phyloP scores from a whole-genome alignment of 2,797 vertebrate species.

The Helicolenus hilgendorfi region DNA sequence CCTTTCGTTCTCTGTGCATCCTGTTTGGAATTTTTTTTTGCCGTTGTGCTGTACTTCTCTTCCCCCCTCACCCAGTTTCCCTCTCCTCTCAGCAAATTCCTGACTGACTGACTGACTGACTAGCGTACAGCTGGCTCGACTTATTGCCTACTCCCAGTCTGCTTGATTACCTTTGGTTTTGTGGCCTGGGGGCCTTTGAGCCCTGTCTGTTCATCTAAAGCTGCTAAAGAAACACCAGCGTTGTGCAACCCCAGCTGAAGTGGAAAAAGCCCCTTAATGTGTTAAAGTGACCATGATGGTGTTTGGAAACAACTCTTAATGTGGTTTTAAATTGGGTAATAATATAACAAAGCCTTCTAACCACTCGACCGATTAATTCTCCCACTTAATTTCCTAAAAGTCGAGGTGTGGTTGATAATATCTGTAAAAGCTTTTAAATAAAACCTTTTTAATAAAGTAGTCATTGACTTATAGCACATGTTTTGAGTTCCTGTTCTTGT shows the following conservation, averaged over 20 bases:
- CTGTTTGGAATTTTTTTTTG: neutral
- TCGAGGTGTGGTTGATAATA: neutral
- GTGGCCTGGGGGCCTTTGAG: conserved; percentile 41
- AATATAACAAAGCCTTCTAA: neutral
- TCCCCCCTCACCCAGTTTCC: conserved; percentile 23
- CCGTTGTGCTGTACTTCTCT: neutral
- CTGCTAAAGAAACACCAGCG: conserved; percentile 32
- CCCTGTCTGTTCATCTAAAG: conserved; percentile 48
- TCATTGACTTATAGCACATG: neutral
- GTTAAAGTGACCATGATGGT: conserved; percentile 8
- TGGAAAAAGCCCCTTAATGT: conserved; percentile 28
- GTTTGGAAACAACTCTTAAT: neutral
- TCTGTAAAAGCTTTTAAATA: neutral
- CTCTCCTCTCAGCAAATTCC: conserved; percentile 74
- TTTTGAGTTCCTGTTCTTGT: neutral
- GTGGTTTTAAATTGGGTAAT: neutral
- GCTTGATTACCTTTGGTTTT: conserved; percentile 66
- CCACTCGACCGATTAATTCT: neutral
- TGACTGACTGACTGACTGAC: conserved; percentile 51
- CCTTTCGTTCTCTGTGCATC: neutral
- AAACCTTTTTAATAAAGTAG: neutral
- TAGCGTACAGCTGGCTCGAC: conserved; percentile 71
- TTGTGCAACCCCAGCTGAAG: conserved; percentile 22
- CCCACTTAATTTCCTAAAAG: neutral
- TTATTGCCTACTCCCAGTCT: conserved; percentile 49